These are phyloP conservation scores for Magallana gigas DNA, from an alignment of 1,140 invertebrate genomes.

Conservation along the genomic window DNA sequence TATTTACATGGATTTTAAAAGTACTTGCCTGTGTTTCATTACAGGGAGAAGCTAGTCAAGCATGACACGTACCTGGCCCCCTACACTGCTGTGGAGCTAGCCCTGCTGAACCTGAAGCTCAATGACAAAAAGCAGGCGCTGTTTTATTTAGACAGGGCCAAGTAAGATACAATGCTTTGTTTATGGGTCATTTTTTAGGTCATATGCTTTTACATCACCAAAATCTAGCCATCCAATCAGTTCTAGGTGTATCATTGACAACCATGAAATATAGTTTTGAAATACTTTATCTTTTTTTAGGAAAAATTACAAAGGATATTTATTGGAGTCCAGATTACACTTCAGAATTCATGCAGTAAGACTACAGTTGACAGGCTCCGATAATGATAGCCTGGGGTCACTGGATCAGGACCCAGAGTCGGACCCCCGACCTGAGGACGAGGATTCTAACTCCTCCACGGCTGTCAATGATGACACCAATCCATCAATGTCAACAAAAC, in stretches of 20 bases:
- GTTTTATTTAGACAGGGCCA: conserved; percentile 89
- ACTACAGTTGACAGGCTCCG: conserved; percentile 63
- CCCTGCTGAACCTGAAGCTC: conserved; percentile 86
- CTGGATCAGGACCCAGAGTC: conserved; percentile 39
- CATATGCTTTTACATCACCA: too few species aligned
- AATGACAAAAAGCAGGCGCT: conserved; percentile 86
- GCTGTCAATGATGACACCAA: neutral
- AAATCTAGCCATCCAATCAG: too few species aligned
- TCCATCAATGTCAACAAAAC: neutral
- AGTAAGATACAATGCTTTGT: conserved; percentile 81
- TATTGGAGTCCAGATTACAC: conserved; percentile 93
- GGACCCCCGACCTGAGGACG: neutral
- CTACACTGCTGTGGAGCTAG: conserved; percentile 92
- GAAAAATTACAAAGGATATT: conserved; percentile 93
- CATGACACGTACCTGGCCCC: conserved; percentile 92
- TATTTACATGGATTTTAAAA: too few species aligned
- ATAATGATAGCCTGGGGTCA: conserved; percentile 53
- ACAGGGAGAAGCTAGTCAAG: conserved; percentile 88
- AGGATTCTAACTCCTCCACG: conserved; percentile 19
- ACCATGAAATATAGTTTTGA: too few species aligned
- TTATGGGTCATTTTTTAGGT: too few species aligned
- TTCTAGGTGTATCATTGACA: too few species aligned
- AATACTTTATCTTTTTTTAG: conserved; percentile 79
- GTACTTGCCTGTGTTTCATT: conserved; percentile 44
- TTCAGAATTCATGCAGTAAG: conserved; percentile 91